Evolutionary conservation across 2,888 invertebrate genomes (phyloP).

Genomic region (Eristalinus aeneus): DNA sequence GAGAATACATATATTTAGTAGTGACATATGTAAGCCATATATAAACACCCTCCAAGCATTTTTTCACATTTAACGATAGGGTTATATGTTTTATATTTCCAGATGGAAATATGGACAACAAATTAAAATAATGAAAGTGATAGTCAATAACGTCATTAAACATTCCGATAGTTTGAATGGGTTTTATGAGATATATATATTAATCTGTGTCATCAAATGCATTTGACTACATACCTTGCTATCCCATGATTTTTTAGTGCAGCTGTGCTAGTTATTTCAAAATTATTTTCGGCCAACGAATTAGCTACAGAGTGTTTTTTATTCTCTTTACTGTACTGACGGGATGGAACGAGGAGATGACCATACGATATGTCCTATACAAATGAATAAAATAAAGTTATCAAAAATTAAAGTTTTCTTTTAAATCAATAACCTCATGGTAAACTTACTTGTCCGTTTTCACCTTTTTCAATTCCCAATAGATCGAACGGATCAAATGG

Average conservation of each 20-base stretch:
- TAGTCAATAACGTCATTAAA: constrained; percentile 8
- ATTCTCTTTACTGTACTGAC: constrained; percentile 80
- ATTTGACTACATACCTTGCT: no score
- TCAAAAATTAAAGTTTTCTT: background rate
- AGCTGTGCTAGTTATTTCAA: constrained; percentile 80
- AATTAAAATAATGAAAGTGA: background rate
- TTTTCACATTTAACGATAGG: background rate
- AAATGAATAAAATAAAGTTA: constrained; percentile 43
- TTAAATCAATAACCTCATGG: background rate
- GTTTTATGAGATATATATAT: background rate
- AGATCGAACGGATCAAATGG: constrained; percentile 92
- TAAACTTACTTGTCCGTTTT: constrained; percentile 90
- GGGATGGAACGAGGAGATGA: constrained; percentile 89
- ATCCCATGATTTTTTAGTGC: constrained; percentile 82
- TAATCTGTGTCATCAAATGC: no score
- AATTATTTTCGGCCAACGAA: constrained; percentile 77
- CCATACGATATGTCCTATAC: constrained; percentile 93
- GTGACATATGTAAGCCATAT: background rate
- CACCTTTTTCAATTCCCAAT: constrained; percentile 89
- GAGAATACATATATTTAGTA: background rate
- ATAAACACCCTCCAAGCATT: background rate
- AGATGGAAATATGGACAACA: constrained; percentile 4
- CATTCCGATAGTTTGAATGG: background rate
- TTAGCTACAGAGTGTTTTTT: constrained; percentile 78
- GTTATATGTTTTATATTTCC: background rate